phyloP scores from a whole-genome alignment of 2,113 vertebrate genomes.

The Eubucco bourcierii region DNA sequence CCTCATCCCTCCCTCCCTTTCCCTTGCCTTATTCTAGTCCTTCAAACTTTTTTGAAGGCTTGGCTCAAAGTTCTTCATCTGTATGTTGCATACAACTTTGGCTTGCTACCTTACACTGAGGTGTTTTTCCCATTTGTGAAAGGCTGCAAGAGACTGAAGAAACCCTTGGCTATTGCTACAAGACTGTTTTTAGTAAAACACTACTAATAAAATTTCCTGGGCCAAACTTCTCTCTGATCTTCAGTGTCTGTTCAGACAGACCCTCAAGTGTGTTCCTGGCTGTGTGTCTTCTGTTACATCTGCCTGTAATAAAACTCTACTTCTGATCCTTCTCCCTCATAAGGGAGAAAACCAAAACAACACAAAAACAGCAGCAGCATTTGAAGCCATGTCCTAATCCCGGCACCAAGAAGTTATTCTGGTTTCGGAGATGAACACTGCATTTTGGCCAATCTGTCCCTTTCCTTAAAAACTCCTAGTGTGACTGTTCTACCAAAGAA shows the following conservation, averaged over 20 bases:
- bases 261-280: not conserved
- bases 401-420: not conserved
- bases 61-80: not conserved
- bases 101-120: not conserved
- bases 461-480: not conserved
- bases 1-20: no score
- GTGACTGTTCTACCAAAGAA: not conserved
- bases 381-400: not conserved
- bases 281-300: not conserved
- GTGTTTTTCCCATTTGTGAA: not conserved
- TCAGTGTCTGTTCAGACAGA: not conserved
- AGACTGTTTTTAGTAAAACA: constrained; percentile 8
- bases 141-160: not conserved
- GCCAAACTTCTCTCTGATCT: constrained; percentile 11
- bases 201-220: constrained; percentile 12
- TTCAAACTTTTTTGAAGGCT: not conserved
- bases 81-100: not conserved
- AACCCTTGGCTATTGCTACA: not conserved
- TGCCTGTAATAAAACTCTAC: not conserved
- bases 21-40: not conserved
- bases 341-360: no score
- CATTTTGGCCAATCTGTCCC: not conserved
- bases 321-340: not conserved
- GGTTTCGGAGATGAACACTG: not conserved
- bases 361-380: not conserved